Percentiles rank a stretch among this genome's conserved stretches.
Evolutionary conservation across 2,888 invertebrate genomes (phyloP).

Genomic region (Eurytoma californica): DNA sequence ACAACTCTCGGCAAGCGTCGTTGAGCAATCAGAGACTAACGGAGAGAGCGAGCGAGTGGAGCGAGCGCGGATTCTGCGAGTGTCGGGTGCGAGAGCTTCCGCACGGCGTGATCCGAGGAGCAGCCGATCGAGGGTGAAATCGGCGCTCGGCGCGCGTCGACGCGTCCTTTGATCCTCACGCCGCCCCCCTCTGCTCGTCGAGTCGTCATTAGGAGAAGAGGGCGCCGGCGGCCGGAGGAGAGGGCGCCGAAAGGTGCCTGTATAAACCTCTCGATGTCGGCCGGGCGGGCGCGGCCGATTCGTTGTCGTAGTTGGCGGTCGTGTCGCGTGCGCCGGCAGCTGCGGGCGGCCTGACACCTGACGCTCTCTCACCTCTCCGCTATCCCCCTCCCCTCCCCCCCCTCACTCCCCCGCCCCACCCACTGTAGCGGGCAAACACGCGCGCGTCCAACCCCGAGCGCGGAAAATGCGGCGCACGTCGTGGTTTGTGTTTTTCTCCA

Average conservation of each 20-base stretch:
- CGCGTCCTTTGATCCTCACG: slow-evolving; percentile 3
- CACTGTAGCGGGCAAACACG: not conserved
- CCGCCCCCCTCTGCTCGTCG: not conserved
- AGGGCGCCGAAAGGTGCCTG: not conserved
- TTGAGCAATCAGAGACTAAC: no score
- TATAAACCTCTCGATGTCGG: slow-evolving; percentile 24
- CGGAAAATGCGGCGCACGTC: slow-evolving; percentile 69
- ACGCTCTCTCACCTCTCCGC: not conserved
- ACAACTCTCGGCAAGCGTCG: no score
- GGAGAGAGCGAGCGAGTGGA: no score
- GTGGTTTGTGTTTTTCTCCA: slow-evolving; percentile 68
- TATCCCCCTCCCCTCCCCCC: not conserved
- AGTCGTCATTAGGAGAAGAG: not conserved
- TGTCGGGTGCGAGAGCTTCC: not conserved
- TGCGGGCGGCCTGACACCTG: slow-evolving; percentile 19
- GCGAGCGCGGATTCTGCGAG: no score
- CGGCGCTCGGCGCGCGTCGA: not conserved
- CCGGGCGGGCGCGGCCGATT: not conserved
- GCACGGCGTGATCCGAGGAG: not conserved
- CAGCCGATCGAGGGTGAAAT: slow-evolving; percentile 14
- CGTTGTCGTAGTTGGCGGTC: slow-evolving; percentile 12
- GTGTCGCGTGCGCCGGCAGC: slow-evolving; percentile 24
- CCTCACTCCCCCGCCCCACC: not conserved
- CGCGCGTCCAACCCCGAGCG: not conserved
- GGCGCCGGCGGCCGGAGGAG: not conserved